A percentile compares a stretch with the other conserved stretches of the same genome.
phyloP scores from a whole-genome alignment of 2,797 vertebrate genomes.

The Cryptoprocta ferox region DNA sequence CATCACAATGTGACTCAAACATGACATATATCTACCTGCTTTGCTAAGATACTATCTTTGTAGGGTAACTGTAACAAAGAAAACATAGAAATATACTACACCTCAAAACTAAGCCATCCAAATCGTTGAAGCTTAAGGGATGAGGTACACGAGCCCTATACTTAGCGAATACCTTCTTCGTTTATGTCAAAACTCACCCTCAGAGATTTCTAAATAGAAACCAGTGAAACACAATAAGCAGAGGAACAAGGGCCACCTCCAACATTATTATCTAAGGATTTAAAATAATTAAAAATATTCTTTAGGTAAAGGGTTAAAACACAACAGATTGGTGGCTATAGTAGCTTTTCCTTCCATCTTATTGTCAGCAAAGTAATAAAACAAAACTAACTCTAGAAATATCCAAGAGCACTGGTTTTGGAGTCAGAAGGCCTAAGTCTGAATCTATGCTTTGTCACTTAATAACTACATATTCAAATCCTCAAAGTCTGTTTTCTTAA shows the following conservation, averaged over 20 bases:
- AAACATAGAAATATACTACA: background rate
- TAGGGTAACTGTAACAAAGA: background rate
- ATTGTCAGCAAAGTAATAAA: conserved; percentile 7
- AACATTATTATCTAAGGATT: conserved; percentile 31
- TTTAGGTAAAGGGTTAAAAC: conserved; percentile 51
- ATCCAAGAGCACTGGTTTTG: background rate
- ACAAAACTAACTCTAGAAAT: conserved; percentile 37
- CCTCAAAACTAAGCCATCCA: conserved; percentile 42
- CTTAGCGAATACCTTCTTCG: background rate
- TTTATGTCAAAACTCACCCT: conserved; percentile 36
- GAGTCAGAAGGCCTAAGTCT: background rate
- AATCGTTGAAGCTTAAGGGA: background rate
- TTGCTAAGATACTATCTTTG: conserved; percentile 52
- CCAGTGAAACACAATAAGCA: background rate
- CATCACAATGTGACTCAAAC: conserved; percentile 51
- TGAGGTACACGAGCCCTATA: background rate
- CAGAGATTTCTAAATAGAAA: conserved; percentile 22
- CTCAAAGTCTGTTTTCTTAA: conserved; percentile 43
- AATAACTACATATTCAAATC: conserved; percentile 7
- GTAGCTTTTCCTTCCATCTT: conserved; percentile 12
- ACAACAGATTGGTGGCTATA: conserved; percentile 20
- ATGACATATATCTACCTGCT: background rate
- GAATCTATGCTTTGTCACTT: background rate
- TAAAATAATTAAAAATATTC: conserved; percentile 17
- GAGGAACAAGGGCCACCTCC: background rate